phyloP scores from a whole-genome alignment of 2,797 vertebrate species.

The Muscicapa comitata region DNA sequence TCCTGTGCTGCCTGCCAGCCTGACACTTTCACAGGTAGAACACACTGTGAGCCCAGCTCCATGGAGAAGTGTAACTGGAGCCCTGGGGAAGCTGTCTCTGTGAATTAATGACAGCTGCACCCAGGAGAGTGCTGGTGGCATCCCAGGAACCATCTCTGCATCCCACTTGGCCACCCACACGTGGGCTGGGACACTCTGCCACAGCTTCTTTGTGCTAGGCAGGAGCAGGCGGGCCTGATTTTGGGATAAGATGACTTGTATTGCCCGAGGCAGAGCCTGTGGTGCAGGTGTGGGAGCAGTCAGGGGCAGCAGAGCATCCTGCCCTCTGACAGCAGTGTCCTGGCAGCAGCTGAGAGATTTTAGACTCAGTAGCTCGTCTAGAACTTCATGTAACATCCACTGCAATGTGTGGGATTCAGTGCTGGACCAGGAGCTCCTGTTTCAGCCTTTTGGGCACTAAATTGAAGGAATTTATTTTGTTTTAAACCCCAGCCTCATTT shows the following conservation, averaged over 20 bases:
- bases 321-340: neutral
- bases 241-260: accelerated
- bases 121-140: neutral
- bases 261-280: neutral
- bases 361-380: accelerated
- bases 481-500: neutral
- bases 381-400: neutral
- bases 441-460: neutral
- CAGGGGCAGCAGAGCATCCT: accelerated
- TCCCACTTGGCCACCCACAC: neutral
- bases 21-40: neutral
- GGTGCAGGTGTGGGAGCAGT: neutral
- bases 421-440: neutral
- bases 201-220: neutral
- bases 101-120: neutral
- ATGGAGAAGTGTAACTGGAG: accelerated
- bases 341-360: neutral
- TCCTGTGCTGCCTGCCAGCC: neutral
- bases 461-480: neutral
- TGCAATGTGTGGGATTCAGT: neutral
- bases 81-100: accelerated
- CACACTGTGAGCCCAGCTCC: neutral
- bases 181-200: neutral
- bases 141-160: neutral
- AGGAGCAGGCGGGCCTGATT: neutral